Evolutionary conservation across 1,140 invertebrate species (phyloP), one percentile per base, ranked within the genome.

Genomic region (Rhysida immarginata): DNA sequence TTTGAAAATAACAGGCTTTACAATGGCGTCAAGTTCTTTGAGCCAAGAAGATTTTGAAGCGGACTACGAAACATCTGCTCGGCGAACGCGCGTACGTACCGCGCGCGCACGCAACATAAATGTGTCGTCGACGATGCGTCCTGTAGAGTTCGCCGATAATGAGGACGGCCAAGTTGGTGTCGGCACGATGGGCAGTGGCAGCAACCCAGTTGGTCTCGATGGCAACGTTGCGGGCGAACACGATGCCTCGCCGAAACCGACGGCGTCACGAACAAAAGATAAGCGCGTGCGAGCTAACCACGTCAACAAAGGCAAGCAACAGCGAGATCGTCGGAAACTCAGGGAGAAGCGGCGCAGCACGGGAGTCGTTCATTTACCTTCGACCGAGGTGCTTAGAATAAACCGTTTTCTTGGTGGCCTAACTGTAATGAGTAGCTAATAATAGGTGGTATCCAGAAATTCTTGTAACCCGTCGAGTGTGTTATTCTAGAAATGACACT

Each of bases 11-110:
- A n/a, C n/a, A n/a, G n/a, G n/a, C n/a, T n/a, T n/a, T n/a, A n/a
- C n/a, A n/a, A 81, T 81, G 79, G 78, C 79, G 61, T 81, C 79
- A 5, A 80, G 78, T 62, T 81, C 79, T 13, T 76, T 81, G 20
- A 80, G 78, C 61, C 78, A 81, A 63, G 79, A 81, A 62, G 78
- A 81, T 64, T 72, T 77, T 50, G 79, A 80, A 35, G 72, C 74
- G 62, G 79, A 81, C 60, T 78, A 75, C 60, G 77, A 79, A 48
- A 66, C 74, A 3, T 72, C 68, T 14, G 73, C 73, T 16, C 68
- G 78, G 11, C 64, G 77, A 55, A 75, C 75, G 35, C 70, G 75
- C 35, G 77, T 78, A 49, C 68, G 78, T 48, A 77, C 74, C 1
- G 72, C 77, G 1, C 62, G 78, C 56, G 74, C 75, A 11, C 64